These are phyloP conservation scores for Brachyptera risi DNA, from an alignment of 2,888 invertebrate genomes.

Conservation along the genomic window DNA sequence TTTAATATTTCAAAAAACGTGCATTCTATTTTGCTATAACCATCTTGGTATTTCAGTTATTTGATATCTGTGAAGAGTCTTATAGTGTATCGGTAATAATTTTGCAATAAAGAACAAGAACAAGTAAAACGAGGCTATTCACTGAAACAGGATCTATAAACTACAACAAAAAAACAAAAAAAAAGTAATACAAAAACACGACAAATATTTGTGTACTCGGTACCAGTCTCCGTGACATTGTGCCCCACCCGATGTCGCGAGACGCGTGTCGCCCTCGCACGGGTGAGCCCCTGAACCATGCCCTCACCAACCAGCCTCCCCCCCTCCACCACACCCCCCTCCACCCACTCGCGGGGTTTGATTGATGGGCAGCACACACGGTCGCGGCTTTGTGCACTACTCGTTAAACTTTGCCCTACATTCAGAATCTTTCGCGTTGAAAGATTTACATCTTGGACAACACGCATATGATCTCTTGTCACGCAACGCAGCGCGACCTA, in stretches of 20 bases:
- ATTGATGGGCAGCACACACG: background rate
- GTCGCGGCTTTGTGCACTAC: background rate
- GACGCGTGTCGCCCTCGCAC: too few species aligned
- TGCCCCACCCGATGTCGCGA: background rate
- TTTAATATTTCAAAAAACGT: too few species aligned
- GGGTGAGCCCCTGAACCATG: too few species aligned
- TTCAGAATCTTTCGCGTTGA: background rate
- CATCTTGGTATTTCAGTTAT: too few species aligned
- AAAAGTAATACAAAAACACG: too few species aligned
- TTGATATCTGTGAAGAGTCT: too few species aligned
- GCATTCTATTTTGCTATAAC: too few species aligned
- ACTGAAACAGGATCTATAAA: too few species aligned
- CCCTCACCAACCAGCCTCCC: background rate
- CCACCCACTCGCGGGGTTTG: background rate
- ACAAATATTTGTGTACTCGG: background rate
- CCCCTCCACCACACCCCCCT: background rate
- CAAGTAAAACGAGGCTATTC: too few species aligned
- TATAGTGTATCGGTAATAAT: too few species aligned
- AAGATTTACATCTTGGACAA: background rate
- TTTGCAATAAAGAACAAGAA: too few species aligned
- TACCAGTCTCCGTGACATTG: background rate
- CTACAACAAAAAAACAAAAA: too few species aligned
- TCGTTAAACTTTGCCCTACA: background rate
- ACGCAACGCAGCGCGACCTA: background rate
- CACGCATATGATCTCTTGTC: background rate